These are phyloP conservation scores for Oncorhynchus gorbuscha DNA, from an alignment of 2,113 vertebrate species.

Conservation along the genomic window DNA sequence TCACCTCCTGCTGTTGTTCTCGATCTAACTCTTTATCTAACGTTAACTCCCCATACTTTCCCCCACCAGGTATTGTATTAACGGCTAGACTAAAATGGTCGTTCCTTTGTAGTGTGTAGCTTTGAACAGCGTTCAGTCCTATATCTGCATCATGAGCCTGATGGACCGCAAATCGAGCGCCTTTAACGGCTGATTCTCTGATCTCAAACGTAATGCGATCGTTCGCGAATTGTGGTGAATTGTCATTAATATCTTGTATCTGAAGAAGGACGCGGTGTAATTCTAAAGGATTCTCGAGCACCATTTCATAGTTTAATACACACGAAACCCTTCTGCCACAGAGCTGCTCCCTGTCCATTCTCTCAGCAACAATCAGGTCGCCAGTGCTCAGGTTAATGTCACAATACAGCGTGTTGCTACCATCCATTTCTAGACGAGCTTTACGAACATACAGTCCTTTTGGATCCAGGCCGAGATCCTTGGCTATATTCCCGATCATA, in stretches of 20 bases:
- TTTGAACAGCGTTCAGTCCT: constrained; percentile 9
- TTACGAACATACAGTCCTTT: too few species aligned
- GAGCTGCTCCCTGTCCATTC: background rate
- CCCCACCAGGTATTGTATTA: background rate
- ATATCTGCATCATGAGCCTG: constrained; percentile 15
- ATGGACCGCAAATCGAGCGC: background rate
- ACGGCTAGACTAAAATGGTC: constrained; percentile 9
- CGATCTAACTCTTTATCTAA: constrained; percentile 17
- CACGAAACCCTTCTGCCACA: constrained; percentile 7
- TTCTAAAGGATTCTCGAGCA: constrained; percentile 16
- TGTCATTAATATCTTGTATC: constrained; percentile 10
- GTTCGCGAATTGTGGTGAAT: constrained; percentile 4
- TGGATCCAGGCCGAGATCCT: background rate
- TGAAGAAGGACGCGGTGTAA: background rate
- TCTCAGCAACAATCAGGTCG: background rate
- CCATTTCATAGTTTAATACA: constrained; percentile 3
- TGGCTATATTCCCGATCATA: background rate
- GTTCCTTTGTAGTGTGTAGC: constrained; percentile 6
- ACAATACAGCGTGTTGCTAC: background rate
- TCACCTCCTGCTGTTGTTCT: background rate
- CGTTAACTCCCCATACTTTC: background rate
- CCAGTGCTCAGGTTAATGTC: constrained; percentile 4
- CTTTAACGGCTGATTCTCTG: background rate
- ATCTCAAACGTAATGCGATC: constrained; percentile 7
- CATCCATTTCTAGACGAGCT: background rate